phyloP scores from a whole-genome alignment of 2,113 vertebrate genomes.

The Amblyornis subalaris region DNA sequence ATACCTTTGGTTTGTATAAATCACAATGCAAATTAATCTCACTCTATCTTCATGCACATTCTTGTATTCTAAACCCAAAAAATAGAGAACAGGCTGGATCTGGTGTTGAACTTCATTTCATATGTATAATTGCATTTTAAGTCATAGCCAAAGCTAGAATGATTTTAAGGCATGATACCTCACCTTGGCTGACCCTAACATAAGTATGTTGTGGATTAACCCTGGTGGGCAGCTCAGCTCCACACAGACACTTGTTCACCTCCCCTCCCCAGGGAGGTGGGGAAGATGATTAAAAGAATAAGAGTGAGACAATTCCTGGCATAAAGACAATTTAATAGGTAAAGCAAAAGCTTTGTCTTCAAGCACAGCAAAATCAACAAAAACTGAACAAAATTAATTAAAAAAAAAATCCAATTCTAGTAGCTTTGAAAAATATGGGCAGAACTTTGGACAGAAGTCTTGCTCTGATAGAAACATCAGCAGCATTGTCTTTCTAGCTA shows the following conservation, averaged over 20 bases:
- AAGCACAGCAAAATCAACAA: background rate
- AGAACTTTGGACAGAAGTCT: background rate
- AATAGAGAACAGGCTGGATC: background rate
- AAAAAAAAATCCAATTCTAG: background rate
- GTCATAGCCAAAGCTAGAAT: background rate
- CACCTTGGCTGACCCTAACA: background rate
- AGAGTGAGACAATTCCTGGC: background rate
- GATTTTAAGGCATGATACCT: background rate
- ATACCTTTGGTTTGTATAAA: background rate
- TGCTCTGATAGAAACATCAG: background rate
- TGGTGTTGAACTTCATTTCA: background rate
- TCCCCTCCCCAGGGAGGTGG: background rate
- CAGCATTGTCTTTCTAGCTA: background rate
- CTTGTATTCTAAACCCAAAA: background rate
- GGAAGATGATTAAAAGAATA: background rate
- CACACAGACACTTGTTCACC: background rate
- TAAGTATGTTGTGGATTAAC: background rate
- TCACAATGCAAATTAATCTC: background rate
- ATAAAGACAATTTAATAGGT: background rate
- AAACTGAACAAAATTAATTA: background rate
- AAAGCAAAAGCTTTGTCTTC: background rate
- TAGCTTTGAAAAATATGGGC: background rate
- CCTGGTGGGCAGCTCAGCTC: rapidly evolving
- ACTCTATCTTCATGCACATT: background rate
- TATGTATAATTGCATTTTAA: background rate